Percentiles rank a stretch among this genome's conserved stretches.
Conservation (phyloP, 2,113 vertebrate species). For the Panthera uncia region DNA sequence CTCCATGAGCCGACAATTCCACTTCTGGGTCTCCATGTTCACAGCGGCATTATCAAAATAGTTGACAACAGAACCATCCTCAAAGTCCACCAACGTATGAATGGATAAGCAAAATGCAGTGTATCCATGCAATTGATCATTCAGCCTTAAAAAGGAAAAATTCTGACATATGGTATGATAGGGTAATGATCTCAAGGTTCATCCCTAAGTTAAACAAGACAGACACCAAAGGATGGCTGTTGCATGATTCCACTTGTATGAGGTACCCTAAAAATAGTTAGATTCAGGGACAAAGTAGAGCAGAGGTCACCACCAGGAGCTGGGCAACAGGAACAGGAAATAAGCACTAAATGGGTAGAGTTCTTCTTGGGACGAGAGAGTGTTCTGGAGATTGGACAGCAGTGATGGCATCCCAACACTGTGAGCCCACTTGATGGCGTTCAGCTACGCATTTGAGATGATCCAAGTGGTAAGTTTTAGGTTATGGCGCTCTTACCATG, state of each 20-base stretch:
- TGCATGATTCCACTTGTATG: not conserved
- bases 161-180: not conserved
- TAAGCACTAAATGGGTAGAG: not conserved
- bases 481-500: not conserved
- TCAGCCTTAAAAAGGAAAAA: not conserved
- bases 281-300: not conserved
- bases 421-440: not conserved
- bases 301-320: not conserved
- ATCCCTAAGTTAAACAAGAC: not conserved
- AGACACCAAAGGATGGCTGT: not conserved
- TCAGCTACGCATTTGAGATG: not conserved
- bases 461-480: not conserved
- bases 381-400: not conserved
- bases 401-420: fast-evolving
- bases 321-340: too few relatives aligned
- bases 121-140: too few relatives aligned
- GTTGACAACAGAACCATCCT: not conserved
- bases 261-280: too few relatives aligned
- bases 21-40: not conserved
- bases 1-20: not conserved
- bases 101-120: not conserved
- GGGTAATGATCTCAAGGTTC: too few relatives aligned
- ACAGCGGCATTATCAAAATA: not conserved
- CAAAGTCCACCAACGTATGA: too few relatives aligned
- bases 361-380: not conserved